Evolutionary conservation across 1,140 invertebrate species (phyloP).

Genomic region (Sitophilus oryzae): DNA sequence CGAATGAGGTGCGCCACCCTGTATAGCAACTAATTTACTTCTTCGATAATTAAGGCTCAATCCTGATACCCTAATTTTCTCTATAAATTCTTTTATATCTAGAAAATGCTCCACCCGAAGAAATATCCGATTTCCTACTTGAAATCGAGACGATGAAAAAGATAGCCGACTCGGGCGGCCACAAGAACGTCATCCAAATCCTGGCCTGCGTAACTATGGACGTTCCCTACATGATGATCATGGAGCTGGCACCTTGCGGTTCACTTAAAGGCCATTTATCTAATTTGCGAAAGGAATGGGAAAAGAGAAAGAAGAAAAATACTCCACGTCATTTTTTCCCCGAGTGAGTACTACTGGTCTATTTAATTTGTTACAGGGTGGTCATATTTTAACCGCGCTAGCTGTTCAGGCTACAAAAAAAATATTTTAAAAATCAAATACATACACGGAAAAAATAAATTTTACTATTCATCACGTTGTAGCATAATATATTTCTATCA

Average conservation of each 20-base stretch:
- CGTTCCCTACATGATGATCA: constrained; percentile 62
- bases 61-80: too few species aligned
- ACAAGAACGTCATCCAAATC: constrained; percentile 72
- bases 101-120: constrained; percentile 52
- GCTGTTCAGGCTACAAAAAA: too few species aligned
- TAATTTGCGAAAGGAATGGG: constrained; percentile 38
- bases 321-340: constrained; percentile 28
- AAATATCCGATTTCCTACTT: constrained; percentile 59
- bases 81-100: too few species aligned
- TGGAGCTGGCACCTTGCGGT: constrained; percentile 75
- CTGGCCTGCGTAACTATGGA: constrained; percentile 70
- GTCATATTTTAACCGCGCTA: too few species aligned
- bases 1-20: too few species aligned
- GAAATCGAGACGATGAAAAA: constrained; percentile 77
- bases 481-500: too few species aligned
- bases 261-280: constrained; percentile 56
- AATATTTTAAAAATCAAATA: too few species aligned
- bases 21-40: too few species aligned
- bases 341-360: constrained; percentile 34
- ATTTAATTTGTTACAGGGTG: too few species aligned
- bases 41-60: too few species aligned
- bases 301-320: constrained; percentile 14
- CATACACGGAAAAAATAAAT: too few species aligned
- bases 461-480: too few species aligned
- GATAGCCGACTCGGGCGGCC: constrained; percentile 54